Evolutionary conservation across 1,140 invertebrate species (phyloP), one percentile per base, ranked within the genome.

Genomic region (Antheraea pernyi): DNA sequence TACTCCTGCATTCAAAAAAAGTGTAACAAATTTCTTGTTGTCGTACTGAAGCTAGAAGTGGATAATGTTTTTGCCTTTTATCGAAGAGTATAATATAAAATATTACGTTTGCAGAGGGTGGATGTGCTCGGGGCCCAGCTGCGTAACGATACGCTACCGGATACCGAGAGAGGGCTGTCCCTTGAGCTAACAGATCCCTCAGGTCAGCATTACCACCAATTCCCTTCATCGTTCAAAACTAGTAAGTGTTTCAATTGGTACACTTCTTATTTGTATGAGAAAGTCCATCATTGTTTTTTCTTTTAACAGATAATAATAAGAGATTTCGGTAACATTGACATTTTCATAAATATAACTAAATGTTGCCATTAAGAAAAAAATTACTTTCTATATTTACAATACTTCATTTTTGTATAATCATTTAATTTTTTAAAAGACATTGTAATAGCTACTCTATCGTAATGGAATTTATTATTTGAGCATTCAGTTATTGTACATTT

Each of bases 61-160:
- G 46, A 53, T 53, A 2, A 13, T 53, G 0, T 53, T 53, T 42
- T 42, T 42, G 39, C 7, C 11, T 8, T 42, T 42, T 3, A 42
- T 42, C 4, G 22, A 30, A 30, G 22, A 30, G 7, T 42, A 11
- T 42, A 0, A 42, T 53, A 53, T 16, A 16, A 53, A 53, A 53
- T 61, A 19, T 61, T 0, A 7, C 70, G 59, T 7, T 78, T 72
- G 19, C 88, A 90, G 88, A 83, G 88, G 72, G 70, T 79, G 22
- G 86, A 90, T 22, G 78, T 72, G 37, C 72, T 85, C 7, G 72
- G 78, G 37, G 76, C 39, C 2, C 83, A 84, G 72, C 69, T 77
- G 59, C 78, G 84, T 71, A 85, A 78, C 75, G 88, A 90, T 75
- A 68, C 84, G 77, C 79, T 90, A 78, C 86, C 86, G 75, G 86